Conservation (phyloP, 2,888 invertebrate genomes). For the Coronaproctus castanopsis region DNA sequence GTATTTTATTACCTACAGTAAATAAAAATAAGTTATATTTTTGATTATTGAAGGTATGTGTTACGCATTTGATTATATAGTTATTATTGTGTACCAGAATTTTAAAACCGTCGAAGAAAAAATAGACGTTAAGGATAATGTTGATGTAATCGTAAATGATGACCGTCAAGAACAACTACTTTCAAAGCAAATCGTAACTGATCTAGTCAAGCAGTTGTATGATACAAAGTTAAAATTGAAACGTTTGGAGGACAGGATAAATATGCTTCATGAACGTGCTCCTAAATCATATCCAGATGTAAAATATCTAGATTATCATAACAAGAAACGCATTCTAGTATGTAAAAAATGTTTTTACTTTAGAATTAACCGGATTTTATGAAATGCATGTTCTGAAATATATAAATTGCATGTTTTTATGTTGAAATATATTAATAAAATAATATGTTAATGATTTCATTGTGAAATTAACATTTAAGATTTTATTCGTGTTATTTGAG, state of each 20-base stretch:
- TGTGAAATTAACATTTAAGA: too few species aligned
- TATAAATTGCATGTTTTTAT: too few species aligned
- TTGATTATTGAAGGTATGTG: too few species aligned
- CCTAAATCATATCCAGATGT: constrained; percentile 78
- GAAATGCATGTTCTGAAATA: background rate
- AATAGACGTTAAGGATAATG: background rate
- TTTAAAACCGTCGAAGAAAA: background rate
- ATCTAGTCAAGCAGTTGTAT: background rate
- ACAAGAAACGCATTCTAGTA: constrained; percentile 78
- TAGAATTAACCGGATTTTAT: background rate
- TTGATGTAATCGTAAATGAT: background rate
- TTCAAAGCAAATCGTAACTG: background rate
- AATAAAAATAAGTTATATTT: too few species aligned
- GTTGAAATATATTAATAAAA: too few species aligned
- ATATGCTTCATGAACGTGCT: constrained; percentile 39
- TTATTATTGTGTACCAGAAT: background rate
- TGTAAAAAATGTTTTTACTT: constrained; percentile 20
- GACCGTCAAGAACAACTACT: background rate
- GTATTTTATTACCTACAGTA: too few species aligned
- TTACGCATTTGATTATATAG: too few species aligned
- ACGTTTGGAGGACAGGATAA: constrained; percentile 49
- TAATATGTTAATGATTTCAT: too few species aligned
- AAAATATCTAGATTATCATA: constrained; percentile 74
- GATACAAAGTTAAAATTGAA: constrained; percentile 36
- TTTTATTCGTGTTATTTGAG: too few species aligned